Conservation (phyloP, 2,797 vertebrate species). For the Neosalanx taihuensis region DNA sequence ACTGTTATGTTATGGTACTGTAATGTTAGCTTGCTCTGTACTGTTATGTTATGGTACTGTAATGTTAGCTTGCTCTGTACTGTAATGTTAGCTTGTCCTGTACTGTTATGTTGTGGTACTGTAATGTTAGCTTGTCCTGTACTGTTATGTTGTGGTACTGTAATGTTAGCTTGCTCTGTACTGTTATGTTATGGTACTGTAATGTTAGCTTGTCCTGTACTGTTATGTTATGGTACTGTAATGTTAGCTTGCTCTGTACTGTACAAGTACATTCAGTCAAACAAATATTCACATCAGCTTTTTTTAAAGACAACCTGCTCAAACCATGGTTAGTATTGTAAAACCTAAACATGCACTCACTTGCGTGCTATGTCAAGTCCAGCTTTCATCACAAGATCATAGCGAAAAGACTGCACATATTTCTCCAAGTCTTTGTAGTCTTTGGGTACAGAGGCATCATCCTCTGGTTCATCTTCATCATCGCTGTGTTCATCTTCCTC, state of each 20-base stretch:
- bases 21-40: background rate
- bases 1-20: too few relatives aligned
- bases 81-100: background rate
- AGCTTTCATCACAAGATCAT: constrained; percentile 84
- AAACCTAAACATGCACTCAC: constrained; percentile 74
- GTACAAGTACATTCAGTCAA: background rate
- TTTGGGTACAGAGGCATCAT: constrained; percentile 70
- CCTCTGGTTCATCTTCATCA: constrained; percentile 76
- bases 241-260: too few relatives aligned
- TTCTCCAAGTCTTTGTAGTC: constrained; percentile 92
- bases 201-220: background rate
- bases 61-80: too few relatives aligned
- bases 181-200: too few relatives aligned
- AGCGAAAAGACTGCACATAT: constrained; percentile 84
- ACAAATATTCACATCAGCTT: background rate
- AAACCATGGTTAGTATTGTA: background rate
- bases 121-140: background rate
- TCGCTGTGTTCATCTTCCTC: constrained; percentile 69
- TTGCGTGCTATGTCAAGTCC: constrained; percentile 88
- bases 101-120: background rate
- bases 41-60: too few relatives aligned
- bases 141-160: background rate
- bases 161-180: too few relatives aligned
- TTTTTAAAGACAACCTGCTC: background rate
- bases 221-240: too few relatives aligned